phyloP scores from a whole-genome alignment of 2,888 invertebrate genomes.

The Drosophila mimica region DNA sequence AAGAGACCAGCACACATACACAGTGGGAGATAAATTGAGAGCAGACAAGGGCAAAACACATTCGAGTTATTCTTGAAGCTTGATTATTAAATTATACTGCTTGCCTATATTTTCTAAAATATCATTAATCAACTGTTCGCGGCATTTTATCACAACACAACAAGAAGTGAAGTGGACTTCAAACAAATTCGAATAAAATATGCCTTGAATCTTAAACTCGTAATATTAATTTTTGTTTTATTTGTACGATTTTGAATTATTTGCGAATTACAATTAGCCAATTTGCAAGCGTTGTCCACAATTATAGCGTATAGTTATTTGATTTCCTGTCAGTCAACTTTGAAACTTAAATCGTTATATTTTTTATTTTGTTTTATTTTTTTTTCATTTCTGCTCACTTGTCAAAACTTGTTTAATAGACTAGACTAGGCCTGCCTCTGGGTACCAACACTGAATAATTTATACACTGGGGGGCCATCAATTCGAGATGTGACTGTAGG shows the following conservation, averaged over 20 bases:
- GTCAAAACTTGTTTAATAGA: constrained; percentile 26
- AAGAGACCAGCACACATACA: constrained; percentile 8
- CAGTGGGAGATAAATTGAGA: constrained; percentile 4
- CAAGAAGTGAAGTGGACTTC: background rate
- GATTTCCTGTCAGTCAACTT: constrained; percentile 12
- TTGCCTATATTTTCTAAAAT: background rate
- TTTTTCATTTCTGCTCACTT: constrained; percentile 8
- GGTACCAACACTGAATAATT: constrained; percentile 29
- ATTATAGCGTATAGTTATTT: constrained; percentile 1
- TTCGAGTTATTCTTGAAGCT: constrained; percentile 1
- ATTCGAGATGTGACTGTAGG: constrained; percentile 48
- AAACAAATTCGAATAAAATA: background rate
- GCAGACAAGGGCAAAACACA: constrained; percentile 20
- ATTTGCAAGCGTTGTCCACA: background rate
- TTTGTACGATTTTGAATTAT: background rate
- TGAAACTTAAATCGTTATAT: background rate
- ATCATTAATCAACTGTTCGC: constrained; percentile 16
- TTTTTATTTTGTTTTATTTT: background rate
- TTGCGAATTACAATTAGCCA: background rate
- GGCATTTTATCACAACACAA: constrained; percentile 1
- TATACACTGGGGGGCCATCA: constrained; percentile 29
- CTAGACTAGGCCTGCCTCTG: constrained; percentile 19
- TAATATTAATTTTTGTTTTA: background rate
- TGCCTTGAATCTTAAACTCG: background rate
- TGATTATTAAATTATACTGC: constrained; percentile 2